phyloP scores from a whole-genome alignment of 2,113 vertebrate species.

The Gadus macrocephalus region DNA sequence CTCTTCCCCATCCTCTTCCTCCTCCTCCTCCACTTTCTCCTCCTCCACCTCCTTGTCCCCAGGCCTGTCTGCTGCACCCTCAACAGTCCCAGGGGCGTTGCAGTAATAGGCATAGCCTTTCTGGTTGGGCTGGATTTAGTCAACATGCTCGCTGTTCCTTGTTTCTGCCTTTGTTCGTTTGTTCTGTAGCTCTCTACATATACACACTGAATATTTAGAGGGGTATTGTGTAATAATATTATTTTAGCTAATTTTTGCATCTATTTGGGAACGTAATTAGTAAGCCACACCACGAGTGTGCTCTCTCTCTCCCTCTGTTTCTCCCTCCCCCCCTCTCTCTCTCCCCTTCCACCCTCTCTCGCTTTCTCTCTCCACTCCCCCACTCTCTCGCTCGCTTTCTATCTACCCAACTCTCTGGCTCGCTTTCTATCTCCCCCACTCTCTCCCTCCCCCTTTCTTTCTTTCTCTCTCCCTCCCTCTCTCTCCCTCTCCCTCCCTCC shows the following conservation, averaged over 20 bases:
- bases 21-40: slow-evolving; percentile 2
- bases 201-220: not conserved
- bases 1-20: no score
- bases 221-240: not conserved
- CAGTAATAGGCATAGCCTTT: slow-evolving; percentile 29
- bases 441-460: no score
- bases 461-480: no score
- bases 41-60: slow-evolving; percentile 21
- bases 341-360: no score
- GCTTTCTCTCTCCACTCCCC: no score
- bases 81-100: slow-evolving; percentile 44
- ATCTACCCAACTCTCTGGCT: no score
- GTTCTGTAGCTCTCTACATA: not conserved
- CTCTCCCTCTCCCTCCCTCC: no score
- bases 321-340: no score
- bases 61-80: slow-evolving; percentile 41
- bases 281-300: no score
- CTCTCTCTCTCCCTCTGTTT: no score
- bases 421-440: no score
- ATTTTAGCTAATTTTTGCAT: slow-evolving; percentile 1
- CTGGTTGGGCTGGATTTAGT: slow-evolving; percentile 48
- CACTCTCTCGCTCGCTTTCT: no score
- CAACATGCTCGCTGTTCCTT: slow-evolving; percentile 12
- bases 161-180: not conserved
- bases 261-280: not conserved